These are phyloP conservation scores for Microcebus murinus DNA, from an alignment of 2,113 vertebrate species.

Conservation along the genomic window DNA sequence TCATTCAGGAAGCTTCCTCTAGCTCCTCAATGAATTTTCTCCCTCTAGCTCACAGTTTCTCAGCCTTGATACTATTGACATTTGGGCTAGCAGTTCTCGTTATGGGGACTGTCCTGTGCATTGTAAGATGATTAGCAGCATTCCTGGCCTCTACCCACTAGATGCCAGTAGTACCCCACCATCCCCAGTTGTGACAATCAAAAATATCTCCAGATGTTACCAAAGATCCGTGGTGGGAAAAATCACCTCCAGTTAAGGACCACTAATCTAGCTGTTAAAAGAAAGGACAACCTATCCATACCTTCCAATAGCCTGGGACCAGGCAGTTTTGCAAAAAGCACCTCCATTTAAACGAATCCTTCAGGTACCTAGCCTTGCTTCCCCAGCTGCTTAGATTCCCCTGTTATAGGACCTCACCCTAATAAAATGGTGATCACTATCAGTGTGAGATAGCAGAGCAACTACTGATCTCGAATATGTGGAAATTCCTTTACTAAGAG, in stretches of 20 bases:
- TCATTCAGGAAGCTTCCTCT: neutral
- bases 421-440: neutral
- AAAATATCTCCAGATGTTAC: neutral
- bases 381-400: neutral
- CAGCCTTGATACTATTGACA: neutral
- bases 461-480: neutral
- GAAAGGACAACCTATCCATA: neutral
- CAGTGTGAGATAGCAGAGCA: neutral
- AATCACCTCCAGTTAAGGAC: neutral
- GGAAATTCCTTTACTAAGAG: conserved; percentile 8
- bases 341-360: neutral
- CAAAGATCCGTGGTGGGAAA: neutral
- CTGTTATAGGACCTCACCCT: neutral
- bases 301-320: neutral
- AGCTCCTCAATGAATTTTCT: neutral
- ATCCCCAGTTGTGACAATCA: neutral
- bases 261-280: neutral
- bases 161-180: neutral
- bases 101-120: neutral
- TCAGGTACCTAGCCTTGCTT: neutral
- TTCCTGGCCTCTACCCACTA: neutral
- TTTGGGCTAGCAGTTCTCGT: neutral
- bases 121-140: neutral
- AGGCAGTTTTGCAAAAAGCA: conserved; percentile 1
- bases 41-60: neutral